Base-by-base conservation (phyloP, 2,888 invertebrate genomes). In the Vesta saturnalis region DNA sequence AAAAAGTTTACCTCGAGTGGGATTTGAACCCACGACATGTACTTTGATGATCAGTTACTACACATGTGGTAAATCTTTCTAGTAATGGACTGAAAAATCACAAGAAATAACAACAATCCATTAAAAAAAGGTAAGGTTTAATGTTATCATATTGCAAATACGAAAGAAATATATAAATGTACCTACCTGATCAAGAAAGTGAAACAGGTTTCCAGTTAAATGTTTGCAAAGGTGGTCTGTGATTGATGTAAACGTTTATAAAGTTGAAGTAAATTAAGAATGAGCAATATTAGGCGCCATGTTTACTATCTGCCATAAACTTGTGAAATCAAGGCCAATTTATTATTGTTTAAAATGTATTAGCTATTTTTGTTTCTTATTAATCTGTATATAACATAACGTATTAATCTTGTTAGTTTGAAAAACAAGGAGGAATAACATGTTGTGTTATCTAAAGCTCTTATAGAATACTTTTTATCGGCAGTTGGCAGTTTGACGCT, bases 401-500 rank as follows among this genome's bases (percentile, higher is more conserved):
- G 60, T 64, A 64, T 68, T 68, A 68, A 68, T 68, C 63, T 54
- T 63, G 62, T 67, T 35, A 30, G 15, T 59, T 19, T 15, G 64
- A 62, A 63, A 63, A 70, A 66, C 60, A 67, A 70, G 66, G 54
- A 64, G 63, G 54, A 67, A 67, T 67, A 67, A 58, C 70, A 67
- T 64, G 70, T 70, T 64, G 55, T 43, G 57, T 70, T 70, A 70
- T 70, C 70, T 64, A 35, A 58, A 64, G 64, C 58, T 67, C 63
- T 70, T 70, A 70, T 61, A 67, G 67, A 58, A 57, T 21, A 63
- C 57, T 60, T 59, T 56, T 60, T 66, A 63, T 70, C 62, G 62
- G 61, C 70, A 60, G 63, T 60, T 70, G 70, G 64, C 70, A 67
- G 70, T 64, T 64, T 70, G 67, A 70, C 58, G 67, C 67, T 70